Evolutionary conservation across 2,888 invertebrate species (phyloP), one percentile per base, ranked within the genome.

Genomic region (Seladonia tumulorum): DNA sequence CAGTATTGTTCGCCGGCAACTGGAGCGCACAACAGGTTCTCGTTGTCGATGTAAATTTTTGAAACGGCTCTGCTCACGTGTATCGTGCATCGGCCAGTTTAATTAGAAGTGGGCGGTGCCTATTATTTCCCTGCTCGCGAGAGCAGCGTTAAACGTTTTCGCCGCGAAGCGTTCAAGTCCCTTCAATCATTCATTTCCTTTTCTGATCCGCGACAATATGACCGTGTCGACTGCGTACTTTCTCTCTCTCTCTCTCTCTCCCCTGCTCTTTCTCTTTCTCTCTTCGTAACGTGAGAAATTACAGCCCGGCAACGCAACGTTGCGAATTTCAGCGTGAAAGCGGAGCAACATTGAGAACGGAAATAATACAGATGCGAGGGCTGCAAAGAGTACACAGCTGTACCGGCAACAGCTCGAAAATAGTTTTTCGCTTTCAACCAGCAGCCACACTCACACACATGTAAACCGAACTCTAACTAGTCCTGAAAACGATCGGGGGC

Each of bases 31-130:
- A 74, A 74, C 73, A 57, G 60, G n/a, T 35, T 66, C 68, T 74
- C 76, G 83, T 82, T 76, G 81, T 72, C 77, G 84, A 90, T 86
- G 83, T 91, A 84, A 88, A 90, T 91, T 87, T 88, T 88, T 89
- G 83, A 88, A 86, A 53, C 73, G 42, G n/a, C 82, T 18, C 74
- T 18, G 47, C 76, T 72, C 74, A 49, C 77, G 60, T 42, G 82
- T 70, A 45, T 66, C 81, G 70, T 22, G 80, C 68, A 86, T 88
- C 84, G 88, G 82, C 79, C 63, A 68, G 78, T 84, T 90, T 79
- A 84, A 88, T 83, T 78, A 82, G 80, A 80, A 78, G 75, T 73
- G 76, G 82, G 82, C 81, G 29, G 25, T 66, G 42, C 79, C 79
- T 72, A 81, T 86, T 85, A 76, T 83, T 71, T 68, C 66, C 14